Percentiles rank a stretch among this genome's conserved stretches.
Evolutionary conservation across 1,140 invertebrate species (phyloP).

Genomic region (Andrena cerasifolii): DNA sequence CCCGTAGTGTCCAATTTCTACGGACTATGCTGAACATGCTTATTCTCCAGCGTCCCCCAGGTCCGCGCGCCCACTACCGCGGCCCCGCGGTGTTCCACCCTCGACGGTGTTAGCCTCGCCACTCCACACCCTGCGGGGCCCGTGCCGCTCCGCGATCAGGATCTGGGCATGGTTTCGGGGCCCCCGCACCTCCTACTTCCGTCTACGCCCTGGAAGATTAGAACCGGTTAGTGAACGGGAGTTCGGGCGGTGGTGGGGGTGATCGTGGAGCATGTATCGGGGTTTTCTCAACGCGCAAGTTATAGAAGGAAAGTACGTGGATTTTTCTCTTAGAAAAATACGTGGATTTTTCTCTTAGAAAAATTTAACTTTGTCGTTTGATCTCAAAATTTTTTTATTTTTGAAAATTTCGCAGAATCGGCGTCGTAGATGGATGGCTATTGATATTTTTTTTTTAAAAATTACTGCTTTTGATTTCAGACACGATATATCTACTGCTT

Average conservation of each 20-base stretch:
- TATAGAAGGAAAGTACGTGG: too few relatives aligned
- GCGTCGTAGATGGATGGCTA: too few relatives aligned
- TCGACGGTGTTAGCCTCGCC: background rate
- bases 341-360: too few relatives aligned
- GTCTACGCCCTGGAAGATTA: slow-evolving; percentile 2
- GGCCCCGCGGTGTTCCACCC: background rate
- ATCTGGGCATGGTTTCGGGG: slow-evolving; percentile 44
- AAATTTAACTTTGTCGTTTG: too few relatives aligned
- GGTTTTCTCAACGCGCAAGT: too few relatives aligned
- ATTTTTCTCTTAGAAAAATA: too few relatives aligned
- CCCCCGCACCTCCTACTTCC: slow-evolving; percentile 10
- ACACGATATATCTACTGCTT: too few relatives aligned
- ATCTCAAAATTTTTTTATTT: too few relatives aligned
- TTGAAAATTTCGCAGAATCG: too few relatives aligned
- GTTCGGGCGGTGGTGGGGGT: background rate
- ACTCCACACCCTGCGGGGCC: slow-evolving; percentile 50
- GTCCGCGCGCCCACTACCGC: slow-evolving; percentile 17
- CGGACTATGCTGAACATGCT: slow-evolving; percentile 74
- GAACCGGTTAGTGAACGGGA: background rate
- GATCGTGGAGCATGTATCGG: background rate
- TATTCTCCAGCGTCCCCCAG: slow-evolving; percentile 53
- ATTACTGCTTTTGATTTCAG: too few relatives aligned
- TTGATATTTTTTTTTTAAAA: too few relatives aligned
- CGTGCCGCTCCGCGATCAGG: slow-evolving; percentile 52
- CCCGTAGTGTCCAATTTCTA: slow-evolving; percentile 88